Conservation (phyloP, 2,888 invertebrate species). For the Meta bourneti region DNA sequence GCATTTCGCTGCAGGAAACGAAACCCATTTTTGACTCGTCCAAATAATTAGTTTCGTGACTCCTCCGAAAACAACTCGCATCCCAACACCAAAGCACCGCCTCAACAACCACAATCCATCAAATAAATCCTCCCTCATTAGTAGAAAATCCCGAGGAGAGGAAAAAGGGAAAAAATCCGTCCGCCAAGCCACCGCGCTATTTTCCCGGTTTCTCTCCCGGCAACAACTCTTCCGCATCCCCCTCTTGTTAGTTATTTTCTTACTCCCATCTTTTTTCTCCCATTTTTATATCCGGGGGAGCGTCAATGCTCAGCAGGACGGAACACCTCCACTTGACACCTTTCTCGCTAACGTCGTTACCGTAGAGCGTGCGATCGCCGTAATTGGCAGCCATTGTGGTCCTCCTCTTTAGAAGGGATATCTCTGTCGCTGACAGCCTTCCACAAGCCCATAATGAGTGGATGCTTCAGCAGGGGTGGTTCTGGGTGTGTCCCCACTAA, state of each 20-base stretch:
- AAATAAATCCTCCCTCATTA: constrained; percentile 49
- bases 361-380: constrained; percentile 48
- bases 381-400: constrained; percentile 73
- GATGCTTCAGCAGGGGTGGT: constrained; percentile 31
- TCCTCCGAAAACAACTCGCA: background rate
- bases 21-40: constrained; percentile 13
- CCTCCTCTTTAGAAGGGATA: constrained; percentile 5
- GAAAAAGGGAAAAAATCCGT: background rate
- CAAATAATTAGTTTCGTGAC: constrained; percentile 13
- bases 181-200: no score
- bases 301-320: constrained; percentile 52
- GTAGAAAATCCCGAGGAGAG: constrained; percentile 11
- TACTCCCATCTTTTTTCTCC: background rate
- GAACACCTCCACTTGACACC: constrained; percentile 71
- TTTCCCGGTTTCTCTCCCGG: background rate
- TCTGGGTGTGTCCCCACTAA: constrained; percentile 60
- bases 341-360: constrained; percentile 71
- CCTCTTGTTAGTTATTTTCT: constrained; percentile 31
- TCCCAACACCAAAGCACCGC: background rate
- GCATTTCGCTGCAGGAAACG: background rate
- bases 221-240: constrained; percentile 13
- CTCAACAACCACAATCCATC: constrained; percentile 2
- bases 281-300: background rate
- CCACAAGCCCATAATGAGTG: constrained; percentile 51
- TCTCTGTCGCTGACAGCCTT: constrained; percentile 66